These are phyloP conservation scores for Peromyscus nudipes DNA, from an alignment of 2,797 vertebrate species.

Conservation along the genomic window DNA sequence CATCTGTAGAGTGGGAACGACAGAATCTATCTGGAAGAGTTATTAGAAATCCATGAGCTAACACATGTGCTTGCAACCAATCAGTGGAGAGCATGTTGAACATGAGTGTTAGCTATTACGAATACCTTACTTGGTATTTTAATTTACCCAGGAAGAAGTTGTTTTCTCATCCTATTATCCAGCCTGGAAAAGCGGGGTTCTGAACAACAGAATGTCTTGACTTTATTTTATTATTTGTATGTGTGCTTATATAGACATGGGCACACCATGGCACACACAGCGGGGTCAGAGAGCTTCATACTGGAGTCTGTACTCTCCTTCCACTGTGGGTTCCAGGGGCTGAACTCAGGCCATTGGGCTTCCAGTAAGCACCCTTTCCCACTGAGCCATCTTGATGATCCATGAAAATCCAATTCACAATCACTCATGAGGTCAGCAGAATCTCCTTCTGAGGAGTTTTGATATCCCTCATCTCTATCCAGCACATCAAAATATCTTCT, in stretches of 20 bases:
- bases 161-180: neutral
- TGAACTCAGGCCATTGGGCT: neutral
- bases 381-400: neutral
- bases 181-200: neutral
- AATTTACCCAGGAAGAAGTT: neutral
- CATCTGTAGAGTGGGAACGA: neutral
- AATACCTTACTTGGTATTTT: neutral
- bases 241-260: neutral
- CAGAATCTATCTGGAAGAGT: neutral
- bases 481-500: neutral
- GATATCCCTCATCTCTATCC: neutral
- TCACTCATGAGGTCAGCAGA: neutral
- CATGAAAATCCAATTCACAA: neutral
- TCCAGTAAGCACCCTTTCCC: neutral
- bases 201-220: neutral
- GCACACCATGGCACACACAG: neutral
- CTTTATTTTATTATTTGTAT: neutral
- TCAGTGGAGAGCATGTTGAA: neutral
- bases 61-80: neutral
- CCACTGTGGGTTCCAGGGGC: neutral
- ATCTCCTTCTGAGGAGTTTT: neutral
- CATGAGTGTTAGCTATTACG: neutral
- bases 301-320: neutral
- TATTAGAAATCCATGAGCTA: neutral
- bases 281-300: neutral